These are phyloP conservation scores for Latrodectus hesperus DNA, from an alignment of 2,888 invertebrate genomes.

Conservation along the genomic window DNA sequence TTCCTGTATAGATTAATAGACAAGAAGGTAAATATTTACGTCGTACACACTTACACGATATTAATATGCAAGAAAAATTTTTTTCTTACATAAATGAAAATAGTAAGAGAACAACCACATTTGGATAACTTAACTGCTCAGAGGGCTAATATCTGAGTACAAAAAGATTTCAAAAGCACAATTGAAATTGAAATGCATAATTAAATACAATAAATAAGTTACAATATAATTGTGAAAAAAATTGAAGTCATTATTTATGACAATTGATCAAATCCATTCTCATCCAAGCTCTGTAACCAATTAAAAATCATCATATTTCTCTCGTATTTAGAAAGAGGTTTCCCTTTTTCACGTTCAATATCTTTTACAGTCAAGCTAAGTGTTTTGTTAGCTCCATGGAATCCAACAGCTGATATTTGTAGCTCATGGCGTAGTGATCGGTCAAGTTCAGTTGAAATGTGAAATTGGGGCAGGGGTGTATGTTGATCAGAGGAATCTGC, in stretches of 20 bases:
- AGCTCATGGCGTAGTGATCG: slow-evolving; percentile 63
- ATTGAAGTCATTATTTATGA: slow-evolving; percentile 16
- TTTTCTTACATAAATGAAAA: no score
- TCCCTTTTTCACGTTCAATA: slow-evolving; percentile 86
- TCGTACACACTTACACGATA: no score
- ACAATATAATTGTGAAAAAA: not conserved
- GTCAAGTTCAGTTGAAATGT: slow-evolving; percentile 61
- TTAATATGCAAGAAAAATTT: no score
- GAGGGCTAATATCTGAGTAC: no score
- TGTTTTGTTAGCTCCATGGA: slow-evolving; percentile 71
- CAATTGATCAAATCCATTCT: slow-evolving; percentile 75
- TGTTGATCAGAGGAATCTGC: slow-evolving; percentile 14
- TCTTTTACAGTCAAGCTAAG: slow-evolving; percentile 83
- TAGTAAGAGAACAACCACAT: no score
- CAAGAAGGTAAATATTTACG: no score
- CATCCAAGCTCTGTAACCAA: slow-evolving; percentile 91
- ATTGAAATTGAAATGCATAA: no score
- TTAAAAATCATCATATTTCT: slow-evolving; percentile 97
- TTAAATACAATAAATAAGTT: no score
- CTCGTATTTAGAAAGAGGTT: slow-evolving; percentile 90
- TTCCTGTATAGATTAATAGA: no score
- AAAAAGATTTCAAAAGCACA: no score
- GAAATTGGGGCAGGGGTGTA: slow-evolving; percentile 69
- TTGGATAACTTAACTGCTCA: no score
- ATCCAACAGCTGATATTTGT: slow-evolving; percentile 69